A percentile compares a stretch with the other conserved stretches of the same genome.
Evolutionary conservation across 35 echinoderm and acorn worm genomes (phyloP).

Genomic region (Chiridota heheva): DNA sequence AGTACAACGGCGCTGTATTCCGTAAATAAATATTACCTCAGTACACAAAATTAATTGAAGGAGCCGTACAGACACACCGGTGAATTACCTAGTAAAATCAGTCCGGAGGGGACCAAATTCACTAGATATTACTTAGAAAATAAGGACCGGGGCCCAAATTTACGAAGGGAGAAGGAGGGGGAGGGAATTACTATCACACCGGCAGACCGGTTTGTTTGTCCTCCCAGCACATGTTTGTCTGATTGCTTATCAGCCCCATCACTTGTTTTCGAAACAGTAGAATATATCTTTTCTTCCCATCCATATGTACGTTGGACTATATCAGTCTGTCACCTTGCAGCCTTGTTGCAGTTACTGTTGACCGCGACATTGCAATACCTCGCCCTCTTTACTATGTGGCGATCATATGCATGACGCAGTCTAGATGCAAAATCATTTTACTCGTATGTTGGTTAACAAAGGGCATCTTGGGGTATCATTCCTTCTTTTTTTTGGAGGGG

Average conservation of each 20-base stretch:
- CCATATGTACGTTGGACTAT: conserved; percentile 17
- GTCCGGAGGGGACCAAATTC: no score
- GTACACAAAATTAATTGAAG: no score
- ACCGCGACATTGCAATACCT: conserved; percentile 39
- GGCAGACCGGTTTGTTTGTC: conserved; percentile 24
- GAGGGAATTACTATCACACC: no score
- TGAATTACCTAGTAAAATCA: no score
- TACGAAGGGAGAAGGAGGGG: no score
- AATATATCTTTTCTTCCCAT: conserved; percentile 24
- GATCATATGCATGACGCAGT: conserved; percentile 10
- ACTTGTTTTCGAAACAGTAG: conserved; percentile 31
- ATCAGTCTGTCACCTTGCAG: conserved; percentile 48
- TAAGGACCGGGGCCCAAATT: no score
- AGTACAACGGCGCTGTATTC: no score
- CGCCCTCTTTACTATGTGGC: conserved; percentile 9
- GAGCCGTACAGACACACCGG: no score
- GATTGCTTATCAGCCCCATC: conserved; percentile 32
- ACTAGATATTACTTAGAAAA: no score
- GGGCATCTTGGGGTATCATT: not conserved
- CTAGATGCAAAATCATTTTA: not conserved
- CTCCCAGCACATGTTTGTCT: conserved; percentile 31
- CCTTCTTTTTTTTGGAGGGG: not conserved
- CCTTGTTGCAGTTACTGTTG: conserved; percentile 37
- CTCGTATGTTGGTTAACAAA: not conserved
- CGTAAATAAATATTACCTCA: no score